A percentile compares a stretch with the other conserved stretches of the same genome.
phyloP scores from a whole-genome alignment of 2,888 invertebrate species.

The Drosophila acutilabella region DNA sequence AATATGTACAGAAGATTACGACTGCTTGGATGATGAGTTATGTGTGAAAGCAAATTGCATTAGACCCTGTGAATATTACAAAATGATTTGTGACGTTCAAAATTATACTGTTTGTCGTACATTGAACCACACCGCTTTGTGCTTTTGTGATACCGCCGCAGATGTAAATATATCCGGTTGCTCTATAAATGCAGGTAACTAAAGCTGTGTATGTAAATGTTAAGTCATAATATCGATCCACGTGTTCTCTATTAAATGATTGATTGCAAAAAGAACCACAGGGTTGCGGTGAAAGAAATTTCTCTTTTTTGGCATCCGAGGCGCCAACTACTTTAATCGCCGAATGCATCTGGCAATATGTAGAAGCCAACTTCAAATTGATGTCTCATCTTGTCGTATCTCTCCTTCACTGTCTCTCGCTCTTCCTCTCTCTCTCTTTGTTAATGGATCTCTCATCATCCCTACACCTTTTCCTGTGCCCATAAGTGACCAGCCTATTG shows the following conservation, averaged over 20 bases:
- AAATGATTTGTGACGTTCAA: conserved; percentile 79
- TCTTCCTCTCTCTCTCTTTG: conserved; percentile 30
- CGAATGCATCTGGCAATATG: conserved; percentile 68
- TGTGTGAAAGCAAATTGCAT: conserved; percentile 86
- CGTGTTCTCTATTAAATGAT: conserved; percentile 64
- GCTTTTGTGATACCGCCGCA: conserved; percentile 86
- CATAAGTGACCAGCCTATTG: conserved; percentile 48
- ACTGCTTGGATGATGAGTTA: conserved; percentile 85
- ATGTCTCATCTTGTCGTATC: conserved; percentile 63
- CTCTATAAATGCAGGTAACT: conserved; percentile 88
- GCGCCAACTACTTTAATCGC: conserved; percentile 69
- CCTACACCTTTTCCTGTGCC: conserved; percentile 41
- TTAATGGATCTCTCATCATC: conserved; percentile 53
- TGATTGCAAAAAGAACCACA: conserved; percentile 69
- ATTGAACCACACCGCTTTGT: conserved; percentile 86
- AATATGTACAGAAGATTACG: conserved; percentile 76
- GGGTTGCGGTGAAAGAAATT: conserved; percentile 69
- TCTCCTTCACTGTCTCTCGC: conserved; percentile 28
- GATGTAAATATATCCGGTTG: conserved; percentile 86
- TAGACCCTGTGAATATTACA: conserved; percentile 86
- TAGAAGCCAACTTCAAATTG: conserved; percentile 66
- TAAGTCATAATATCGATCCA: conserved; percentile 61
- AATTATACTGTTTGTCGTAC: conserved; percentile 86
- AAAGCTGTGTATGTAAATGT: conserved; percentile 70
- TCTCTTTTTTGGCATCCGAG: conserved; percentile 56